Percentiles rank a stretch among this genome's conserved stretches.
phyloP scores from a whole-genome alignment of 1,140 invertebrate genomes.

The Rhyacophila brunnea region DNA sequence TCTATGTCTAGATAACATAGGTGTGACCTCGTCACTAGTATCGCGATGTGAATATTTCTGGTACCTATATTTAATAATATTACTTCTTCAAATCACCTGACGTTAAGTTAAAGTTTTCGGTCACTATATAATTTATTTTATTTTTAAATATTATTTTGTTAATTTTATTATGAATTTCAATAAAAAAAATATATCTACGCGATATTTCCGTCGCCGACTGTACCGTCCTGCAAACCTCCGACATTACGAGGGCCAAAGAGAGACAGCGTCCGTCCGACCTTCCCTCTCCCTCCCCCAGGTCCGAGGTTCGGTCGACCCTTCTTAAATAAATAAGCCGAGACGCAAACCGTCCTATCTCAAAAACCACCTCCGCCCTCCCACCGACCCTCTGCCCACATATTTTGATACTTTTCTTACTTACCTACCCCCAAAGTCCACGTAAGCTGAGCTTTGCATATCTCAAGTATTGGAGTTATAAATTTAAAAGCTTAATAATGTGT shows the following conservation, averaged over 20 bases:
- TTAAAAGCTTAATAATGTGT: too few relatives aligned
- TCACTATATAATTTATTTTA: too few relatives aligned
- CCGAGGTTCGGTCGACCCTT: constrained; percentile 30
- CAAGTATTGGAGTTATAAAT: background rate
- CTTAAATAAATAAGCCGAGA: constrained; percentile 36
- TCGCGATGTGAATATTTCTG: too few relatives aligned
- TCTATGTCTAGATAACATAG: too few relatives aligned
- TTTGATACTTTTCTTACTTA: constrained; percentile 16
- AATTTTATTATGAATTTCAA: too few relatives aligned
- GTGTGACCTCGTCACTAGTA: too few relatives aligned
- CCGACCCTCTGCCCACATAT: constrained; percentile 12
- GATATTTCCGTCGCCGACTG: constrained; percentile 1
- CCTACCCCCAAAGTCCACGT: constrained; percentile 5
- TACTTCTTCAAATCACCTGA: too few relatives aligned
- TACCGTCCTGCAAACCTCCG: constrained; percentile 19
- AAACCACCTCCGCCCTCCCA: background rate
- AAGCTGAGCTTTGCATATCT: background rate
- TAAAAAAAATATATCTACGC: too few relatives aligned
- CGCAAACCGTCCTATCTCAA: constrained; percentile 7
- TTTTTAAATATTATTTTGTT: too few relatives aligned
- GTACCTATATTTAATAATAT: too few relatives aligned
- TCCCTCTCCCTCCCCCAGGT: constrained; percentile 26
- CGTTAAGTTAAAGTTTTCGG: too few relatives aligned
- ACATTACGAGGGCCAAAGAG: constrained; percentile 23
- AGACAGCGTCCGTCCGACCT: constrained; percentile 19